These are phyloP conservation scores for Catamblyrhynchus diadema DNA, from an alignment of 2,797 vertebrate species.

Conservation along the genomic window DNA sequence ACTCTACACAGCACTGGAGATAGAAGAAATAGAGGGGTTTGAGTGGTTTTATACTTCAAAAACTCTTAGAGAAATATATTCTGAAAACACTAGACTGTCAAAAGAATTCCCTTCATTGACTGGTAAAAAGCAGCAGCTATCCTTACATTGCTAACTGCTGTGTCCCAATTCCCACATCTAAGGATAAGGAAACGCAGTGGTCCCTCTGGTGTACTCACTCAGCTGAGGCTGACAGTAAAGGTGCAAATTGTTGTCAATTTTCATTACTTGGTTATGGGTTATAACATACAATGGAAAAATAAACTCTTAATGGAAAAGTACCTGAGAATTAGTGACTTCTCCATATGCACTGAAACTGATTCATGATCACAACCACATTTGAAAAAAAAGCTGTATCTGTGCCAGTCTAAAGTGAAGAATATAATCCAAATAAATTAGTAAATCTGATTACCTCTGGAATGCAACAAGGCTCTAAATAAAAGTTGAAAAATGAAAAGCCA, in stretches of 20 bases:
- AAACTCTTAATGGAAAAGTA: background rate
- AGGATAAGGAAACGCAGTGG: background rate
- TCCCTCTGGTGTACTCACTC: background rate
- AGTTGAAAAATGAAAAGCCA: background rate
- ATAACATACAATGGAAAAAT: background rate
- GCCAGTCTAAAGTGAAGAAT: background rate
- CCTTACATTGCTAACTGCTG: background rate
- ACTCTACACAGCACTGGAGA: background rate
- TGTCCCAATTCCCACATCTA: background rate
- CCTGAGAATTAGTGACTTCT: background rate
- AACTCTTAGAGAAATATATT: background rate
- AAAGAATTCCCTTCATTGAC: background rate
- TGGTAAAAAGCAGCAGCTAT: background rate
- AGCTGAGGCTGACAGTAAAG: background rate
- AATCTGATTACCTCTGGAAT: background rate
- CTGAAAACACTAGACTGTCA: background rate
- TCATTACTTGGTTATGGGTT: background rate
- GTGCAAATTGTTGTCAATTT: background rate
- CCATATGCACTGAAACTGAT: background rate
- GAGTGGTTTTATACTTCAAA: background rate
- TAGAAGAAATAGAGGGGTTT: background rate
- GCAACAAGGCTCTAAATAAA: background rate
- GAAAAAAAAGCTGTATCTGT: background rate
- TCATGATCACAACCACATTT: background rate
- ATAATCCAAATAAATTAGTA: background rate